Evolutionary conservation across 2,113 vertebrate species (phyloP).

Genomic region (Tragelaphus imberbis): DNA sequence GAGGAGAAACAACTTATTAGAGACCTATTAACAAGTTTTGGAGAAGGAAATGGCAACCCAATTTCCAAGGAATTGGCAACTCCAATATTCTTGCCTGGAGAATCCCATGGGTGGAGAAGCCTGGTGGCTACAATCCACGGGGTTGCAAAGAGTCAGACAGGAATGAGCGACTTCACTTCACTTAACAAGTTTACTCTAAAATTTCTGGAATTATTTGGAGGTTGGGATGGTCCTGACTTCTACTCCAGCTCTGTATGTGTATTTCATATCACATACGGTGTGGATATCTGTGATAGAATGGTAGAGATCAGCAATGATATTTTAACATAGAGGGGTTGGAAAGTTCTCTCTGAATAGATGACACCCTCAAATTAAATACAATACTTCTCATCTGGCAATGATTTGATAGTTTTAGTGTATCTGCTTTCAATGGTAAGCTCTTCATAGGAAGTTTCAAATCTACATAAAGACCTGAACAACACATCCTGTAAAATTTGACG

Average conservation of each 20-base stretch:
- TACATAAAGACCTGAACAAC: background rate
- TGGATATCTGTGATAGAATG: background rate
- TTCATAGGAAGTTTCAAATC: background rate
- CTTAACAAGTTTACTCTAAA: background rate
- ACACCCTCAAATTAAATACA: background rate
- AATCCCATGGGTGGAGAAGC: fast-evolving
- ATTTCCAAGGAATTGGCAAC: too few species aligned
- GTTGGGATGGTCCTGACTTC: background rate
- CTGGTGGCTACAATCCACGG: too few species aligned
- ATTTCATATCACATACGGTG: background rate
- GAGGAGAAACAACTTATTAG: background rate
- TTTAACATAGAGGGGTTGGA: background rate
- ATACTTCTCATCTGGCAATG: background rate
- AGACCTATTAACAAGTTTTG: background rate
- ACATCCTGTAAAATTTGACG: background rate
- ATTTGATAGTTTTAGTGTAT: background rate
- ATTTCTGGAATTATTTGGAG: background rate
- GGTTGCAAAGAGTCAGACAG: too few species aligned
- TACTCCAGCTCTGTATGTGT: background rate
- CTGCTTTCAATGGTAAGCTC: background rate
- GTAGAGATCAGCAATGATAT: background rate
- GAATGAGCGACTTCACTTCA: too few species aligned
- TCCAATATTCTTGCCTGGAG: too few species aligned
- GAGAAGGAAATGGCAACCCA: too few species aligned
- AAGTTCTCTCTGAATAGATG: background rate